A percentile compares a stretch with the other conserved stretches of the same genome.
phyloP scores from a whole-genome alignment of 1,140 invertebrate genomes.

The Heliconius himera region DNA sequence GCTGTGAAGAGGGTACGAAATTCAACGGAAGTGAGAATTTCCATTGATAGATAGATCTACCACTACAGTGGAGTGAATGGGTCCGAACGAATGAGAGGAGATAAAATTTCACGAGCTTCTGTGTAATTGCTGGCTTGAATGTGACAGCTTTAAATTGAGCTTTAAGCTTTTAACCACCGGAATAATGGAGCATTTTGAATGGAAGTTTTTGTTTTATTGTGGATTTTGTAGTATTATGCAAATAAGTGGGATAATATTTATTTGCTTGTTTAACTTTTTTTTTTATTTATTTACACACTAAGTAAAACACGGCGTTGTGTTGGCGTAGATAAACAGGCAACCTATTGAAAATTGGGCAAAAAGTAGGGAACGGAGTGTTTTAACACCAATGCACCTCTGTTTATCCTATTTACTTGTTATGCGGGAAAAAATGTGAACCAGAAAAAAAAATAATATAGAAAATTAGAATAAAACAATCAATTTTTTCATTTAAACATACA shows the following conservation, averaged over 20 bases:
- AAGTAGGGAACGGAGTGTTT: no score
- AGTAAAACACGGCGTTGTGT: no score
- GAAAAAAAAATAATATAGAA: no score
- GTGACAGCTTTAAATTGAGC: slow-evolving; percentile 12
- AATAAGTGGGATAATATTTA: no score
- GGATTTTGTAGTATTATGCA: slow-evolving; percentile 2
- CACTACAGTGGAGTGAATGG: slow-evolving; percentile 10
- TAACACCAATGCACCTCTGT: no score
- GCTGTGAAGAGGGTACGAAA: slow-evolving; percentile 2
- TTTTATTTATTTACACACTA: no score
- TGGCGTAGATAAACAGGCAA: no score
- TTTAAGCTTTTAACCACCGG: slow-evolving; percentile 11
- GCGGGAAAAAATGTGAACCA: no score
- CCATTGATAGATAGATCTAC: slow-evolving; percentile 17
- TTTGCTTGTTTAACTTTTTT: no score
- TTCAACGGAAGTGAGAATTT: slow-evolving; percentile 17
- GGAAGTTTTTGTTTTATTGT: slow-evolving; percentile 7
- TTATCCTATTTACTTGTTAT: no score
- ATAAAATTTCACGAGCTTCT: slow-evolving; percentile 5
- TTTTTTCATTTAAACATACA: background rate
- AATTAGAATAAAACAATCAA: background rate
- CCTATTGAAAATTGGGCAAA: no score
- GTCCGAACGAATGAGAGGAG: slow-evolving; percentile 17
- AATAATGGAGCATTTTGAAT: slow-evolving; percentile 8
- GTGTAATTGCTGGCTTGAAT: slow-evolving; percentile 13